phyloP scores from a whole-genome alignment of 1,140 invertebrate species.

The Branchinecta lynchi region DNA sequence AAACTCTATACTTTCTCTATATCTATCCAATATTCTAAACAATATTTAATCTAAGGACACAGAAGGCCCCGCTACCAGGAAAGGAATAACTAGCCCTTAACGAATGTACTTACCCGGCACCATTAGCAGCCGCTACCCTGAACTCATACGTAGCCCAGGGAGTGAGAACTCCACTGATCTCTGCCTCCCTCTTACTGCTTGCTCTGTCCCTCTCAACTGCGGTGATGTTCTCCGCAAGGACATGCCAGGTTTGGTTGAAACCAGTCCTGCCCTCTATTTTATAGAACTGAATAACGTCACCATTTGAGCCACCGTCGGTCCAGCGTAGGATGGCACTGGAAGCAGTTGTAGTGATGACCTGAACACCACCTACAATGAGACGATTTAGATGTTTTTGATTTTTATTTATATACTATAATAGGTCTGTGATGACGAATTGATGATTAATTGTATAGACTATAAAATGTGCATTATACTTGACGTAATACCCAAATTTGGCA shows the following conservation, averaged over 20 bases:
- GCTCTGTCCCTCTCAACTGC: constrained; percentile 48
- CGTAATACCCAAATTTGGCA: too few species aligned
- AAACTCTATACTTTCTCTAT: too few species aligned
- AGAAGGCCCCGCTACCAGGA: too few species aligned
- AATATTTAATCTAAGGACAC: too few species aligned
- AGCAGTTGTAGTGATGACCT: constrained; percentile 54
- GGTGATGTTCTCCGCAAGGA: constrained; percentile 45
- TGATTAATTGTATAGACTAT: too few species aligned
- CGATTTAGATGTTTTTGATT: too few species aligned
- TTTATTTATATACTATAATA: too few species aligned
- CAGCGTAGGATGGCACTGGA: constrained; percentile 62
- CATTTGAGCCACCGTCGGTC: constrained; percentile 76
- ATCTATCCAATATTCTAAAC: too few species aligned
- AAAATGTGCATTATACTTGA: too few species aligned
- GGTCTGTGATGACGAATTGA: too few species aligned
- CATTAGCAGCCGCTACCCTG: constrained; percentile 66
- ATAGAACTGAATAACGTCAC: constrained; percentile 54
- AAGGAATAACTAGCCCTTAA: too few species aligned
- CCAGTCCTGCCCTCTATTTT: constrained; percentile 64
- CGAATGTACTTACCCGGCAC: constrained; percentile 42
- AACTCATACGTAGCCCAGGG: constrained; percentile 85
- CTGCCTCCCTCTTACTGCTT: constrained; percentile 51
- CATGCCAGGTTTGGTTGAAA: constrained; percentile 65
- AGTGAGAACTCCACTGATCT: constrained; percentile 49
- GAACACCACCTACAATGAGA: constrained; percentile 24